Evolutionary conservation across 2,888 invertebrate genomes (phyloP), one percentile per base, ranked within the genome.

Genomic region (Marronus borbonicus): DNA sequence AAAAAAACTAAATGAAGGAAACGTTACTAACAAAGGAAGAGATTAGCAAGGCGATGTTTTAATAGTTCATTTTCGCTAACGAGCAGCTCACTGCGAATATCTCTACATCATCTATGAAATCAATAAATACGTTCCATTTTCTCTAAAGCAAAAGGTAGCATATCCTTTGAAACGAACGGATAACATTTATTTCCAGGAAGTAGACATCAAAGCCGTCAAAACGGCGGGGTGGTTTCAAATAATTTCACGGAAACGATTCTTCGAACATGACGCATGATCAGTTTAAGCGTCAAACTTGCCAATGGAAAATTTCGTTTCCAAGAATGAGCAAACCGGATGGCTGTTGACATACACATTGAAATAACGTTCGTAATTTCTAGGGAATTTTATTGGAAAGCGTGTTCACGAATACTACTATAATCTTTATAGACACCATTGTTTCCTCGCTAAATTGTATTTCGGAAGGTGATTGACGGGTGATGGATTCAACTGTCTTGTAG

Each of bases 341-440:
- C 28, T 62, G 31, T 49, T 44, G 66, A 20, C 44, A 49, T 49
- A 49, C 17, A 49, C 10, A 10, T 7, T 44, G 66, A 49, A 44
- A 49, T 49, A 64, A 2, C 64, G n/a, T 10, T 0, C 24, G 49
- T 49, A 17, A 44, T 66, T 66, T 66, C 31, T 14, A 8, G 49
- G 17, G 24, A 10, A 66, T 66, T 66, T 49, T 49, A 66, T 66
- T 66, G 64, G 28, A 64, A 64, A 64, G 64, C 64, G 14, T 55
- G 55, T 55, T 55, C 20, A 20, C 8, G n/a, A 55, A 55, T n/a
- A 55, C n/a, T 55, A 14, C 3, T 17, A 17, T 55, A 52, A 52
- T 52, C 17, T 55, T 55, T 55, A n/a, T 55, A 55, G 7, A 17
- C 55, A n/a, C 7, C 17, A 7, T n/a, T 55, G 14, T 55, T 44